These are phyloP conservation scores for Leiothrix lutea DNA, from an alignment of 2,113 vertebrate genomes.

Conservation along the genomic window DNA sequence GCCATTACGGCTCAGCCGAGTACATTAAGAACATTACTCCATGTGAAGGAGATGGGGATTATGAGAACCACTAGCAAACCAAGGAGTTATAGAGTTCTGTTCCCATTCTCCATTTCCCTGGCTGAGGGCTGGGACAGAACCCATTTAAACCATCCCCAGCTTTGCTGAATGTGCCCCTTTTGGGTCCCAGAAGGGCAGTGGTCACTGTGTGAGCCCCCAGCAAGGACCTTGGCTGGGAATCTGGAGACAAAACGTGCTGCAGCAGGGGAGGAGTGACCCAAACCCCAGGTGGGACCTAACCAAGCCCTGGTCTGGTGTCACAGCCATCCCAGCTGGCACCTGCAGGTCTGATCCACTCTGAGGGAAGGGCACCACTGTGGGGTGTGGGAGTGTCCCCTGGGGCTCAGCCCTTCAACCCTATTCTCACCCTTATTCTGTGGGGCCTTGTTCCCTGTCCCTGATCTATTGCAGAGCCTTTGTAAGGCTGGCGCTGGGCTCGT, in stretches of 20 bases:
- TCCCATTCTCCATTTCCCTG: background rate
- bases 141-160: background rate
- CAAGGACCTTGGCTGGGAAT: rapidly evolving
- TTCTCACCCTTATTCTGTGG: rapidly evolving
- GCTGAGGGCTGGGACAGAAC: background rate
- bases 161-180: background rate
- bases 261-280: background rate
- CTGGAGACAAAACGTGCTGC: background rate
- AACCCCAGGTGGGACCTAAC: background rate
- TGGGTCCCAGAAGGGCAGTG: background rate
- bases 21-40: background rate
- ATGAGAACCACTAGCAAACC: background rate
- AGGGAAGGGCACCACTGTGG: background rate
- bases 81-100: background rate
- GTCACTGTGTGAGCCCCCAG: background rate
- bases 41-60: background rate
- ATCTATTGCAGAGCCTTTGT: rapidly evolving
- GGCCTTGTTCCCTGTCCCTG: background rate
- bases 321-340: background rate
- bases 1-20: constrained; percentile 2
- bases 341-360: rapidly evolving
- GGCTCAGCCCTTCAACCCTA: rapidly evolving
- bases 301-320: background rate
- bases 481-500: background rate
- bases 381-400: rapidly evolving